These are phyloP conservation scores for Lydus trimaculatus DNA, from an alignment of 2,888 invertebrate species.

Conservation along the genomic window DNA sequence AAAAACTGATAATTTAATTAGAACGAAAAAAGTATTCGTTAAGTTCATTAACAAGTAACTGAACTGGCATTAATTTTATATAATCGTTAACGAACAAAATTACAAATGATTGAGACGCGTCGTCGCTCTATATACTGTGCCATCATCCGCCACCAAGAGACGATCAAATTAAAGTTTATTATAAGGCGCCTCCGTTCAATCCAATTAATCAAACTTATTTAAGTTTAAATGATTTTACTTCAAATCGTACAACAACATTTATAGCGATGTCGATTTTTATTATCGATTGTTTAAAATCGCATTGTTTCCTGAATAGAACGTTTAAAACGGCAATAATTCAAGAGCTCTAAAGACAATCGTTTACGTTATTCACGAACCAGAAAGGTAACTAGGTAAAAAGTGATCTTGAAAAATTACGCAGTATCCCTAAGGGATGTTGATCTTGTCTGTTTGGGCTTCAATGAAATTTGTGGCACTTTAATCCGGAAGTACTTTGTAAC, in stretches of 20 bases:
- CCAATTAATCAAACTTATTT: slow-evolving; percentile 19
- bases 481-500: slow-evolving; percentile 43
- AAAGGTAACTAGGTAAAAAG: slow-evolving; percentile 33
- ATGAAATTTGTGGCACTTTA: slow-evolving; percentile 34
- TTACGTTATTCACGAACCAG: slow-evolving; percentile 28
- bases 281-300: slow-evolving; percentile 28
- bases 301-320: slow-evolving; percentile 36
- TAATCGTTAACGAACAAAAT: slow-evolving; percentile 34
- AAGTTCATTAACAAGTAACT: slow-evolving; percentile 30
- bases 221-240: background rate
- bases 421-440: slow-evolving; percentile 35
- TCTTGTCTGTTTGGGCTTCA: slow-evolving; percentile 12
- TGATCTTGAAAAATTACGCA: slow-evolving; percentile 45
- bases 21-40: slow-evolving; percentile 26
- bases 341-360: slow-evolving; percentile 29
- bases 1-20: slow-evolving; percentile 32
- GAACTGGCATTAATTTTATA: slow-evolving; percentile 26
- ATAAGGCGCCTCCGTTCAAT: slow-evolving; percentile 20
- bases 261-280: background rate
- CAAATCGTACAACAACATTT: background rate
- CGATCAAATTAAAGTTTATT: slow-evolving; percentile 32
- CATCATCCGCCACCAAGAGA: slow-evolving; percentile 21
- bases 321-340: slow-evolving; percentile 44
- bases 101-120: slow-evolving; percentile 32
- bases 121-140: slow-evolving; percentile 15